phyloP scores from a whole-genome alignment of 1,140 invertebrate species.

The Brachionus koreanus region DNA sequence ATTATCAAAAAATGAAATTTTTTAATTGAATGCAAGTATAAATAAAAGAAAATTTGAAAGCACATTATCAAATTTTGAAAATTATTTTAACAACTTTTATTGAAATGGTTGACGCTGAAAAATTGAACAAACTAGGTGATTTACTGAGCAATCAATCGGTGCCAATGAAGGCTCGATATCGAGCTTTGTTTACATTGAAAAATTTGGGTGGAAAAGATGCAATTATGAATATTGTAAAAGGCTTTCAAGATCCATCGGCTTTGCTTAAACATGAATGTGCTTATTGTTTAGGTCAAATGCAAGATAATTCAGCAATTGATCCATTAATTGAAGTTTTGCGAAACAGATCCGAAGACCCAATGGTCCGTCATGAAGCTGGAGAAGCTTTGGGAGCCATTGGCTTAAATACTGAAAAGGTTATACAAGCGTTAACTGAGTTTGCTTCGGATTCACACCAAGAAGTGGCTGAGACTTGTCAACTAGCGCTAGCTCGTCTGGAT shows the following conservation, averaged over 20 bases:
- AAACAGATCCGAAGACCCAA: conserved; percentile 75
- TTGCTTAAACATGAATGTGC: conserved; percentile 96
- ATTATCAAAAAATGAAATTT: neutral
- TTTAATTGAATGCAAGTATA: neutral
- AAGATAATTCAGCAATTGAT: conserved; percentile 74
- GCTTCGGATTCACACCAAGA: conserved; percentile 45
- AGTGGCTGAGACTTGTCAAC: conserved; percentile 88
- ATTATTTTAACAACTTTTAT: neutral
- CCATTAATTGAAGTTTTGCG: conserved; percentile 72
- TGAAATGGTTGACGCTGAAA: conserved; percentile 1
- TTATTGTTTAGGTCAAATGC: conserved; percentile 97
- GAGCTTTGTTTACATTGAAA: conserved; percentile 89
- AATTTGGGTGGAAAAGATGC: conserved; percentile 78
- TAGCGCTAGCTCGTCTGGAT: conserved; percentile 77
- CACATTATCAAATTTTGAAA: neutral
- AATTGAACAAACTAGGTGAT: conserved; percentile 28
- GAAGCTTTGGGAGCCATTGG: conserved; percentile 97
- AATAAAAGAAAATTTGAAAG: neutral
- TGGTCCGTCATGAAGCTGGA: conserved; percentile 94
- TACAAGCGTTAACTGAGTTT: neutral
- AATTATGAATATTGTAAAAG: conserved; percentile 61
- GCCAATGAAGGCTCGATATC: conserved; percentile 65
- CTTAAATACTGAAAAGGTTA: conserved; percentile 61
- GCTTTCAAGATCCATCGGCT: conserved; percentile 77
- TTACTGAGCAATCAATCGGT: conserved; percentile 27